phyloP scores from a whole-genome alignment of 2,888 invertebrate genomes.

The Salticus scenicus region DNA sequence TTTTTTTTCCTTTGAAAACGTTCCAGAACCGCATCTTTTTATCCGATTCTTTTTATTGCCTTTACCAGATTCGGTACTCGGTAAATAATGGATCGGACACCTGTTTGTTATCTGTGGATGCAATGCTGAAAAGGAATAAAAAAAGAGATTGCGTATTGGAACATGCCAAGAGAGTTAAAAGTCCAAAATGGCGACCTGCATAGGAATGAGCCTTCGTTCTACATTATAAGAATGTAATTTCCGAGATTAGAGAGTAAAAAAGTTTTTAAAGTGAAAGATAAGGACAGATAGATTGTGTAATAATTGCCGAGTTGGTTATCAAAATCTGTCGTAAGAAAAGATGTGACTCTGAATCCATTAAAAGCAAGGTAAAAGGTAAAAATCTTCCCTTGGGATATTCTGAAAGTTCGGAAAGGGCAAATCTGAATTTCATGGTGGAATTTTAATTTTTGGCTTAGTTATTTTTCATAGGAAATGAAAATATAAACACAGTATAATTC shows the following conservation, averaged over 20 bases:
- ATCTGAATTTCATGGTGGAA: no score
- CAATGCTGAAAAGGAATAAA: neutral
- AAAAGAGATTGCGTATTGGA: neutral
- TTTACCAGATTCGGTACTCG: neutral
- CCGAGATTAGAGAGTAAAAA: neutral
- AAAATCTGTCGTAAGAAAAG: neutral
- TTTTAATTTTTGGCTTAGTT: no score
- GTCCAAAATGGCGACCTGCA: neutral
- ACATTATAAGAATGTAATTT: neutral
- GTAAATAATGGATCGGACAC: constrained; percentile 22
- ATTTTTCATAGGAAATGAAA: no score
- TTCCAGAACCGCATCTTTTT: neutral
- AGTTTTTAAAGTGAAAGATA: constrained; percentile 4
- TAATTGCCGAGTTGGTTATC: neutral
- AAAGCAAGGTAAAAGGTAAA: neutral
- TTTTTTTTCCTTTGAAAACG: neutral
- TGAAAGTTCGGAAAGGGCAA: no score
- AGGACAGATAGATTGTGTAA: constrained; percentile 1
- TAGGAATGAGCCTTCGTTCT: constrained; percentile 3
- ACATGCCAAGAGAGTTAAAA: neutral
- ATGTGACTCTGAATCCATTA: neutral
- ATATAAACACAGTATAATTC: no score
- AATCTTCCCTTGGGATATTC: neutral
- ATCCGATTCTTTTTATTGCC: neutral
- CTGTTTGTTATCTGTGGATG: constrained; percentile 41